These are phyloP conservation scores for Eudyptes chrysolophus DNA, from an alignment of 2,113 vertebrate species.

Conservation along the genomic window DNA sequence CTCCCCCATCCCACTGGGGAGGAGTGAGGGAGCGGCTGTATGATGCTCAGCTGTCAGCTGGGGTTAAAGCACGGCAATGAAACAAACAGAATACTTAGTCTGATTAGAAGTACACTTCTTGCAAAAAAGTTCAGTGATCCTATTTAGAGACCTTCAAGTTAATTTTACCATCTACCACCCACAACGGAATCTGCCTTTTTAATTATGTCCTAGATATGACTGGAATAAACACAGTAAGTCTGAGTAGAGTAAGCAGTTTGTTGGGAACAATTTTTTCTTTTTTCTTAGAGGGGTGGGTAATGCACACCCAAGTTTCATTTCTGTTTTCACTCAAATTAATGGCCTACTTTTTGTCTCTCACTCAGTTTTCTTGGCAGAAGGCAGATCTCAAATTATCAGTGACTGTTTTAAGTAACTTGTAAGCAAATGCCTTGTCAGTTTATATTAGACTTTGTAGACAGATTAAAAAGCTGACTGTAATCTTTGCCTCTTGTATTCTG, in stretches of 20 bases:
- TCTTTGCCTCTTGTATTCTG: conserved; percentile 53
- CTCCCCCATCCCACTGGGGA: no score
- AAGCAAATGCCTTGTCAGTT: conserved; percentile 59
- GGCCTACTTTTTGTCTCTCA: not conserved
- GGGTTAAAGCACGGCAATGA: no score
- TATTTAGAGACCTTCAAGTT: not conserved
- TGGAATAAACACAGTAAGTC: not conserved
- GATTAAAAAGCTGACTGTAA: conserved; percentile 53
- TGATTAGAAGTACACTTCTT: not conserved
- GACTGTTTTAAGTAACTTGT: conserved; percentile 37
- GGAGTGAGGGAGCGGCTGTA: no score
- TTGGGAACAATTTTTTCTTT: not conserved
- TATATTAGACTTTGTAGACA: conserved; percentile 38
- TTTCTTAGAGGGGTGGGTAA: not conserved
- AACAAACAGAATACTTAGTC: not conserved
- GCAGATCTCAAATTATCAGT: conserved; percentile 28
- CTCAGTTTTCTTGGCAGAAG: conserved; percentile 3
- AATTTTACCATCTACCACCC: not conserved
- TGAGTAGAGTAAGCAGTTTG: not conserved
- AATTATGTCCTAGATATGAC: not conserved
- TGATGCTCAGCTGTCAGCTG: no score
- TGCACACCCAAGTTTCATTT: not conserved
- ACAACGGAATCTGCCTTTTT: not conserved
- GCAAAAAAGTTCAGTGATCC: not conserved
- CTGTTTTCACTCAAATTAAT: not conserved